A percentile compares a stretch with the other conserved stretches of the same genome.
phyloP scores from a whole-genome alignment of 2,797 vertebrate genomes.

The Diglossa cyanea region DNA sequence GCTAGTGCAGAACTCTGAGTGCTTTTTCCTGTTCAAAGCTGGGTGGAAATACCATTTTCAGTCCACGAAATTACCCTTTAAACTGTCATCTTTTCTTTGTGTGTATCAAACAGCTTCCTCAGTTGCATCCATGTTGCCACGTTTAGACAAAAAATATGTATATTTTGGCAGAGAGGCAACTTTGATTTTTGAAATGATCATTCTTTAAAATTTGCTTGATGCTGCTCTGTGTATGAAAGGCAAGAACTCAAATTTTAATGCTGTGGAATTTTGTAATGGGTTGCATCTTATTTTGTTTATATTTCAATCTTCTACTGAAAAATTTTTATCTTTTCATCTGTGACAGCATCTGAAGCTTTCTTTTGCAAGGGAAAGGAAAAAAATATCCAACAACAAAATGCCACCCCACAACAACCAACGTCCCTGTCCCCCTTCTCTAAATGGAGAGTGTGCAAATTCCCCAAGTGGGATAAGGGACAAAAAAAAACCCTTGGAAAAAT shows the following conservation, averaged over 20 bases:
- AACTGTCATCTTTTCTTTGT: not conserved
- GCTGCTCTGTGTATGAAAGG: not conserved
- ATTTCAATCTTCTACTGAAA: not conserved
- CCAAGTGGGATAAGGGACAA: not conserved
- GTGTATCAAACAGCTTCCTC: not conserved
- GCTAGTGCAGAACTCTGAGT: not conserved
- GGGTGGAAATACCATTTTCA: not conserved
- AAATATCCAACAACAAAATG: not conserved
- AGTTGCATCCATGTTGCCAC: not conserved
- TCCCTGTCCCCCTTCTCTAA: not conserved
- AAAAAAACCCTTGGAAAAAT: not conserved
- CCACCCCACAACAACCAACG: fast-evolving
- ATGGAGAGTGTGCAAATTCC: not conserved
- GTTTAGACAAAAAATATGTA: not conserved
- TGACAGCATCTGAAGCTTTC: not conserved
- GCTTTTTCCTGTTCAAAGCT: not conserved
- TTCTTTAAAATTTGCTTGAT: not conserved
- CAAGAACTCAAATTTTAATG: not conserved
- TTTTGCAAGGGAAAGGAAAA: not conserved
- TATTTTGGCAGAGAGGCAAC: not conserved
- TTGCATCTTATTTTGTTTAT: not conserved
- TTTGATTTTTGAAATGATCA: not conserved
- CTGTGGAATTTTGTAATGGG: not conserved
- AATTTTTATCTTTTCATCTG: not conserved
- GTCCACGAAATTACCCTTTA: not conserved